Evolutionary conservation across 2,888 invertebrate genomes (phyloP).

Genomic region (Leptopilina syphax): DNA sequence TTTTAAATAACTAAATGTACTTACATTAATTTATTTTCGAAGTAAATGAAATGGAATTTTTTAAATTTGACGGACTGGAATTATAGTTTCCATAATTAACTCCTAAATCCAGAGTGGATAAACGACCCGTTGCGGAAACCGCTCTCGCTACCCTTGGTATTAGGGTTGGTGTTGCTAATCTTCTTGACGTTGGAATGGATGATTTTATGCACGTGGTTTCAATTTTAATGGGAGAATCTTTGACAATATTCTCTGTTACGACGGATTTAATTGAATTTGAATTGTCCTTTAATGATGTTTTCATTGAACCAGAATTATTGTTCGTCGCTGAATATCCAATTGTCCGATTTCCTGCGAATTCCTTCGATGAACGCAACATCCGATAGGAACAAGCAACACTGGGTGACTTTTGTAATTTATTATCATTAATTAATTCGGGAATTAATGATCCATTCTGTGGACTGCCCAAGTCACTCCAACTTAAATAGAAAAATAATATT

Average conservation of each 20-base stretch:
- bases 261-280: slow-evolving; percentile 43
- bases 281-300: slow-evolving; percentile 49
- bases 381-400: slow-evolving; percentile 58
- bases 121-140: slow-evolving; percentile 67
- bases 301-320: slow-evolving; percentile 42
- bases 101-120: slow-evolving; percentile 61
- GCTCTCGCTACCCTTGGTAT: slow-evolving; percentile 69
- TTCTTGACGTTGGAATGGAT: slow-evolving; percentile 63
- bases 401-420: slow-evolving; percentile 54
- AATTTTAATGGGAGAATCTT: slow-evolving; percentile 41
- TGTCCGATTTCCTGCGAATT: slow-evolving; percentile 44
- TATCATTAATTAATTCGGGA: slow-evolving; percentile 59
- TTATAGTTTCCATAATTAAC: neutral
- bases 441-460: slow-evolving; percentile 65
- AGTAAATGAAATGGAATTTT: slow-evolving; percentile 27
- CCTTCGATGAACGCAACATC: slow-evolving; percentile 62
- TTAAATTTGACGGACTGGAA: slow-evolving; percentile 2
- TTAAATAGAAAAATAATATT: slow-evolving; percentile 57
- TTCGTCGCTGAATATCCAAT: slow-evolving; percentile 46
- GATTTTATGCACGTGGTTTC: slow-evolving; percentile 54
- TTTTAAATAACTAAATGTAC: neutral
- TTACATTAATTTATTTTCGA: slow-evolving; percentile 33
- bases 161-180: slow-evolving; percentile 63
- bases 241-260: slow-evolving; percentile 3
- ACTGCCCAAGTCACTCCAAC: slow-evolving; percentile 74